Evolutionary conservation across 2,797 vertebrate genomes (phyloP).

Genomic region (Caiman crocodilus): DNA sequence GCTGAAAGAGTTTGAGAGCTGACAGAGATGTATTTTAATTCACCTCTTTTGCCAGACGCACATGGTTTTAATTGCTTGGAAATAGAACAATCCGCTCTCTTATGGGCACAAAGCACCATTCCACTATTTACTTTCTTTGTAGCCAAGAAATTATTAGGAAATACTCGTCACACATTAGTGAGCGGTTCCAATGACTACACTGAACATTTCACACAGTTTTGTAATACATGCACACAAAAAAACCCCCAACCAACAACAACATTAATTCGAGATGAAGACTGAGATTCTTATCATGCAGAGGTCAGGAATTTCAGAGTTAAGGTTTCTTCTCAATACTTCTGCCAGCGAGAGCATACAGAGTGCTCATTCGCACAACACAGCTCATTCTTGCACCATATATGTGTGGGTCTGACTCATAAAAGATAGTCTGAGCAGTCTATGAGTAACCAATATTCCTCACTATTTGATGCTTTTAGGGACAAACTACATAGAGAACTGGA

Average conservation of each 20-base stretch:
- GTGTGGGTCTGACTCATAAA: neutral
- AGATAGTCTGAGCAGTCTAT: neutral
- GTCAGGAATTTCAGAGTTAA: neutral
- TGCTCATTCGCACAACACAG: neutral
- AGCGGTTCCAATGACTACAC: slow-evolving; percentile 62
- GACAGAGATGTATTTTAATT: slow-evolving; percentile 21
- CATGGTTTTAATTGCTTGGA: slow-evolving; percentile 57
- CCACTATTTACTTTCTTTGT: neutral
- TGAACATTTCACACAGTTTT: slow-evolving; percentile 37
- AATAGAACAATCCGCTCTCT: slow-evolving; percentile 38
- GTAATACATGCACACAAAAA: slow-evolving; percentile 13
- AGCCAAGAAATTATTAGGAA: slow-evolving; percentile 66
- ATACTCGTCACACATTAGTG: slow-evolving; percentile 73
- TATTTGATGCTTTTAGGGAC: neutral
- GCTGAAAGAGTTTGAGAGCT: neutral
- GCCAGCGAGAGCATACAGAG: accelerated
- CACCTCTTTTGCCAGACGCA: neutral
- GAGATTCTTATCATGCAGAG: neutral
- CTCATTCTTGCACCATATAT: neutral
- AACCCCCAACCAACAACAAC: accelerated
- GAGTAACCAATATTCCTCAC: neutral
- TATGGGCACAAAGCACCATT: slow-evolving; percentile 15
- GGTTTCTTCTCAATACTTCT: neutral
- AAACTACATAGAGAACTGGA: neutral
- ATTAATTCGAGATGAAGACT: neutral